Evolutionary conservation across 2,888 invertebrate species (phyloP), one percentile per base, ranked within the genome.

Genomic region (Adelphocoris suturalis): DNA sequence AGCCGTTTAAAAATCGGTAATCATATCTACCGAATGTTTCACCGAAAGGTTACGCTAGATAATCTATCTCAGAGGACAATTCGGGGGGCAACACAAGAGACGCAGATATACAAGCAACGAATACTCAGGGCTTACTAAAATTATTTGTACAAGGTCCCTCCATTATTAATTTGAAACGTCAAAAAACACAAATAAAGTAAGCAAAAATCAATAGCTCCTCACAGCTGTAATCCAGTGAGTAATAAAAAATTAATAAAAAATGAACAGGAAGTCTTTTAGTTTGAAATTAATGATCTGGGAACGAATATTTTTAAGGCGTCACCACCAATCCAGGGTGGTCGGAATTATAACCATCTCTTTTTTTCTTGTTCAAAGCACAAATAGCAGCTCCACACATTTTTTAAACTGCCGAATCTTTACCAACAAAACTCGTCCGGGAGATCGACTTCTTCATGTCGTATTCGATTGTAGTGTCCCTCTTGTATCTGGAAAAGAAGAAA

Each of bases 401-500:
- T 90, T 91, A 97, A 92, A 98, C 97, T 88, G 97, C 97, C n/a
- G 97, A 97, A 93, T 97, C 97, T 94, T 97, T 97, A 92, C 97
- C 97, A 92, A 97, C 97, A 92, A 97, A 96, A 91, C 97, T 97
- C 90, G 97, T 96, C 93, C 97, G 97, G 75, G 97, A 96, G 92
- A 97, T 96, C 55, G 97, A 97, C 92, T 96, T 95, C 92, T 96
- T 96, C 5, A 97, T 96, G 92, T 97, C 97, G 93, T 96, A 97
- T 93, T 97, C 97, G 28, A 97, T 96, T 28, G 97, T 96, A 90
- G 96, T 96, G 92, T 96, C 96, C 91, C 96, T 95, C 92, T 96
- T 96, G 92, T 96, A 94, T 89, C 95, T 96, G 84, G 95, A 91
- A 55, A 82, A 5, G 11, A 19, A 11, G 4, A 81, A 81, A 23